These are phyloP conservation scores for Mesorhabditis belari DNA, from an alignment of 2,888 invertebrate genomes.

Conservation along the genomic window DNA sequence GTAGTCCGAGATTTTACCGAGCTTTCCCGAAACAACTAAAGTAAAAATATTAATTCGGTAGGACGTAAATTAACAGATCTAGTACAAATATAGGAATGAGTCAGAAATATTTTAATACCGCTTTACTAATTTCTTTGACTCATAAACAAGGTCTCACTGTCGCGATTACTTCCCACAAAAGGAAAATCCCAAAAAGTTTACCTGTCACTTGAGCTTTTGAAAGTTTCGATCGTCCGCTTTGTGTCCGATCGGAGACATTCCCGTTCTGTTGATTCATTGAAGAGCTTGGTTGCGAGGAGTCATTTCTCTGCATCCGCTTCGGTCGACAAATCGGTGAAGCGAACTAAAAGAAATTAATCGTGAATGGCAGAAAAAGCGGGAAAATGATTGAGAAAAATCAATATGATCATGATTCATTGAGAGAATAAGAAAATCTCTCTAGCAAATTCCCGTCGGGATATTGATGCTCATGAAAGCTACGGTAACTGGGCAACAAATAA, in stretches of 20 bases:
- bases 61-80: background rate
- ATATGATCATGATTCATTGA: background rate
- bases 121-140: too few relatives aligned
- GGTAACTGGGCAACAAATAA: too few relatives aligned
- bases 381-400: background rate
- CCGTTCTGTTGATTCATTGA: background rate
- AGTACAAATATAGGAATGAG: too few relatives aligned
- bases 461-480: too few relatives aligned
- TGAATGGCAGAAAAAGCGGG: background rate
- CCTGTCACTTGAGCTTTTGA: background rate
- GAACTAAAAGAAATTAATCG: background rate
- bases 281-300: background rate
- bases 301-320: background rate
- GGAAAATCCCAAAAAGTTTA: too few relatives aligned
- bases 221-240: background rate
- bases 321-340: background rate
- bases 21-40: constrained; percentile 43
- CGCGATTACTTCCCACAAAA: constrained; percentile 12
- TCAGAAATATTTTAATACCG: too few relatives aligned
- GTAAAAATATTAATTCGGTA: background rate
- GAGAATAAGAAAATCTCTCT: too few relatives aligned
- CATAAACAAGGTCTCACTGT: too few relatives aligned
- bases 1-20: constrained; percentile 40
- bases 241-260: background rate
- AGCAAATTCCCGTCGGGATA: too few relatives aligned